Evolutionary conservation across 35 echinoderm and acorn worm genomes (phyloP).

Genomic region (Chiridota heheva): DNA sequence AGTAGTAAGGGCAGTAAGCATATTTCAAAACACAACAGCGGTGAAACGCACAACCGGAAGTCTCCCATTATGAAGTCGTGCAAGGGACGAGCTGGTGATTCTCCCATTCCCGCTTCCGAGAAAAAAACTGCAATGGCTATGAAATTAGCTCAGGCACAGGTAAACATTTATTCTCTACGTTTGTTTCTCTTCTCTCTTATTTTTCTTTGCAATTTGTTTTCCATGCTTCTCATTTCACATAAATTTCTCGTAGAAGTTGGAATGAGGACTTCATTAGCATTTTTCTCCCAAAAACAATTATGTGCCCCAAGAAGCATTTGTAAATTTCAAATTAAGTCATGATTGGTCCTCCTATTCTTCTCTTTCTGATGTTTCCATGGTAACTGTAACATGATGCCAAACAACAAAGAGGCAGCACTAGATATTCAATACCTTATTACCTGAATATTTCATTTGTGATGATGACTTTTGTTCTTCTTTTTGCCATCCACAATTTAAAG

Average conservation of each 20-base stretch:
- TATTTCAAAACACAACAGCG: slow-evolving; percentile 23
- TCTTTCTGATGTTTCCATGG: too few relatives aligned
- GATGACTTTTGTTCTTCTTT: too few relatives aligned
- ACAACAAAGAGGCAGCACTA: too few relatives aligned
- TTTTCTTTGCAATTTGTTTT: background rate
- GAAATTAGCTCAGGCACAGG: slow-evolving; percentile 97
- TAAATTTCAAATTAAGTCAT: background rate
- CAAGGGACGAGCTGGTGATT: slow-evolving; percentile 61
- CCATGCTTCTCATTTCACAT: background rate
- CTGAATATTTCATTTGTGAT: too few relatives aligned
- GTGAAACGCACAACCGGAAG: slow-evolving; percentile 22
- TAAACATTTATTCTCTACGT: slow-evolving; percentile 39
- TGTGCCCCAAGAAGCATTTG: background rate
- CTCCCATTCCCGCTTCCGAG: slow-evolving; percentile 59
- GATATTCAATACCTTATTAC: too few relatives aligned
- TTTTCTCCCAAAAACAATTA: background rate
- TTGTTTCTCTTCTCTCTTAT: background rate
- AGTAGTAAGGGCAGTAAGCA: slow-evolving; percentile 50
- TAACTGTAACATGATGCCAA: too few relatives aligned
- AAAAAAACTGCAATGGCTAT: slow-evolving; percentile 91
- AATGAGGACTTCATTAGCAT: background rate
- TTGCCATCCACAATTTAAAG: too few relatives aligned
- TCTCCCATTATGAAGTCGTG: slow-evolving; percentile 67
- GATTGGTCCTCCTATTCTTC: background rate
- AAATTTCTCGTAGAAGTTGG: background rate